Evolutionary conservation across 2,888 invertebrate species (phyloP), one percentile per base, ranked within the genome.

Genomic region (Laspeyria flexula): DNA sequence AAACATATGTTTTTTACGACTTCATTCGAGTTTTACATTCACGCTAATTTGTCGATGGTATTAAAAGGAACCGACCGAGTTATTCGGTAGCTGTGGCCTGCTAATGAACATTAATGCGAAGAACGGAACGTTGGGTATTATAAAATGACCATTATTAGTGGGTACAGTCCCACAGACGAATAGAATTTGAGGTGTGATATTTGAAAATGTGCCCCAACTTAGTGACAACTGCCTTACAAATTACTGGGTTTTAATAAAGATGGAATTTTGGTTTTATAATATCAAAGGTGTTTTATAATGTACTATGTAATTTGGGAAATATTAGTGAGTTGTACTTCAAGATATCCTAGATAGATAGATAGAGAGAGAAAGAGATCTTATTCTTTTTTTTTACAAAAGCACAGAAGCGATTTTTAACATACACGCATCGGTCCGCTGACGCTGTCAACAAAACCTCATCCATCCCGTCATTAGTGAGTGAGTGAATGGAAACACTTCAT

Each of bases 1-100:
- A 80, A 82, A 89, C 84, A 86, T 72, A 75, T 81, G 81, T 86
- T 85, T 68, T 90, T 90, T 91, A 90, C 86, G 64, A 79, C 86
- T 79, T 74, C 83, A 87, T 88, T 86, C 85, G 86, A 85, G 84
- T 88, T 91, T 91, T 91, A 92, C 91, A 86, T 87, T 81, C 85
- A 85, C 84, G 91, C 89, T 92, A 92, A 92, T 92, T 91, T 90
- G 90, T 90, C 85, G 86, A 89, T 83, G 80, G 80, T 73, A 84
- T 86, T 86, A 89, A 90, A 88, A 85, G 85, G 77, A 76, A 79
- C 85, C 88, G 88, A 76, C 85, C 86, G 85, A 88, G 84, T 88
- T 90, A 88, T 90, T 89, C 91, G 84, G 91, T 91, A 91, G 91
- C 91, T 79, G 80, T 85, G 75, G 79, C 76, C 75, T 71, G 85